Percentiles rank a stretch among this genome's conserved stretches.
phyloP scores from a whole-genome alignment of 2,113 vertebrate genomes.

The Anhinga anhinga region DNA sequence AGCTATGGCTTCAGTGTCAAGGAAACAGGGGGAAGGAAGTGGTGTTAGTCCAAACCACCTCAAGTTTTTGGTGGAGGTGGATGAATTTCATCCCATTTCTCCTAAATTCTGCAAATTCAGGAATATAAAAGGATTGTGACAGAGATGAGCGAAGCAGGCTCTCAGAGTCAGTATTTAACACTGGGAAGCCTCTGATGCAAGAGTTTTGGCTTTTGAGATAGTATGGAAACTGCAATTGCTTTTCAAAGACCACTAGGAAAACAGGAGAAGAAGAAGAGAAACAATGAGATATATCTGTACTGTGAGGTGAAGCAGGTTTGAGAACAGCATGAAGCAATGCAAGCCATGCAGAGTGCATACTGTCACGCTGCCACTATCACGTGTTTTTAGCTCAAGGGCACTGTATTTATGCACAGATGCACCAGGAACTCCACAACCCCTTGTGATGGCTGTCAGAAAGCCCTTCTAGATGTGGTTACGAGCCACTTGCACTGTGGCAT shows the following conservation, averaged over 20 bases:
- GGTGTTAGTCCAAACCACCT: not conserved
- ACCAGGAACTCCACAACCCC: not conserved
- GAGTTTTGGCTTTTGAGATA: not conserved
- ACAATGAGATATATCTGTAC: not conserved
- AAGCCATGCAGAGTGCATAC: not conserved
- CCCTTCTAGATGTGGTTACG: not conserved
- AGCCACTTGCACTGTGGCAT: not conserved
- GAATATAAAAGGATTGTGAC: not conserved
- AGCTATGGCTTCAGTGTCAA: not conserved
- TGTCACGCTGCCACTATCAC: not conserved
- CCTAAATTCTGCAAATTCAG: not conserved
- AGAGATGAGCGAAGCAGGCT: not conserved
- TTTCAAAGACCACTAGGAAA: not conserved
- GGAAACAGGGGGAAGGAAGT: not conserved
- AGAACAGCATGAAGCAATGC: not conserved
- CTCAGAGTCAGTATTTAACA: constrained; percentile 5
- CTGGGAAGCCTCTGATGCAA: not conserved
- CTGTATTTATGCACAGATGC: not conserved
- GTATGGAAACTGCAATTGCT: not conserved
- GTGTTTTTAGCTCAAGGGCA: not conserved
- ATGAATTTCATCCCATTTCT: not conserved
- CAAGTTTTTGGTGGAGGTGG: not conserved
- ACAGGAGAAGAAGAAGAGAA: not conserved
- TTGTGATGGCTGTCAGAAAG: not conserved
- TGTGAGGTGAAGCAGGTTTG: not conserved